phyloP scores from a whole-genome alignment of 2,888 invertebrate species.

The Dendrolimus pini region DNA sequence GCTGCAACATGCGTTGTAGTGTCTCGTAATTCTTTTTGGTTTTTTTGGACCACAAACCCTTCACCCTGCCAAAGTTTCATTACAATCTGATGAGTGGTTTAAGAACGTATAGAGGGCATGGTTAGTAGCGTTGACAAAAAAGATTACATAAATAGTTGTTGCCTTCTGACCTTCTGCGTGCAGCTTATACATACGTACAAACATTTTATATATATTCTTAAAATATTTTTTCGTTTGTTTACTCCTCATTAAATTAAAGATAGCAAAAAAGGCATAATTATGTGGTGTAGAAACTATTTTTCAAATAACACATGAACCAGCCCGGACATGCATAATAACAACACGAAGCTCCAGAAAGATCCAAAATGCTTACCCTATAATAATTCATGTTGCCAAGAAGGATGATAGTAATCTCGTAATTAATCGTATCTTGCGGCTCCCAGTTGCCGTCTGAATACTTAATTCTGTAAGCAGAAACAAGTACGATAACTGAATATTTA shows the following conservation, averaged over 20 bases:
- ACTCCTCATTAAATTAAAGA: too few species aligned
- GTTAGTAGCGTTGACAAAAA: background rate
- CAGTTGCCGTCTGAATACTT: background rate
- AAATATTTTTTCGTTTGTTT: too few species aligned
- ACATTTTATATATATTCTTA: too few species aligned
- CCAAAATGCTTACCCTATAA: background rate
- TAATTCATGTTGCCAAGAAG: background rate
- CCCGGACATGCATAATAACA: background rate
- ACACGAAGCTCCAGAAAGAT: background rate
- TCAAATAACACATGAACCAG: background rate
- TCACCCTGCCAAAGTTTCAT: too few species aligned
- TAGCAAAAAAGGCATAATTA: too few species aligned
- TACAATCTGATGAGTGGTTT: too few species aligned
- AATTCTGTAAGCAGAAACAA: background rate
- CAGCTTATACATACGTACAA: too few species aligned
- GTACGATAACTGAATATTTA: background rate
- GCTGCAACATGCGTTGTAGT: too few species aligned
- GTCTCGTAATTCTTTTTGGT: too few species aligned
- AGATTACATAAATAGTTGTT: background rate
- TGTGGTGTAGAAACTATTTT: too few species aligned
- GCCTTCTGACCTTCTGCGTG: too few species aligned
- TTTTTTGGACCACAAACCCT: too few species aligned
- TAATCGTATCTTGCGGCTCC: background rate
- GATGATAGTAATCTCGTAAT: background rate
- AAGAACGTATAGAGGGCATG: background rate